These are phyloP conservation scores for Monoplex corrugatus DNA, from an alignment of 2,888 invertebrate species.

Conservation along the genomic window DNA sequence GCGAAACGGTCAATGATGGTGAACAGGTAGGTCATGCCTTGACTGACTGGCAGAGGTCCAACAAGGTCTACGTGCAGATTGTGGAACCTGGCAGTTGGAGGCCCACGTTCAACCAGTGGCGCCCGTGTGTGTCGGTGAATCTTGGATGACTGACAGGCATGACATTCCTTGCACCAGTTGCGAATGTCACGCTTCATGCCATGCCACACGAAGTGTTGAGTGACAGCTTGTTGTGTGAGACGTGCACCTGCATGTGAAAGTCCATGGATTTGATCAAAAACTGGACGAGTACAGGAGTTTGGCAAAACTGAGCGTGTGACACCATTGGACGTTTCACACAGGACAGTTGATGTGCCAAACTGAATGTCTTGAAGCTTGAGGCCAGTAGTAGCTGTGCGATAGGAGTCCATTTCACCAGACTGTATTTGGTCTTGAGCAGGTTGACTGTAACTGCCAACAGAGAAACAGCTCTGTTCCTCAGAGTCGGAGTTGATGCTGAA, in stretches of 20 bases:
- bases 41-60: constrained; percentile 44
- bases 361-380: constrained; percentile 41
- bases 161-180: constrained; percentile 34
- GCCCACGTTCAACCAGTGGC: constrained; percentile 33
- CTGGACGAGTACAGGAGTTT: constrained; percentile 38
- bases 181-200: constrained; percentile 51
- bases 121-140: constrained; percentile 47
- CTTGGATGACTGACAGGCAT: constrained; percentile 9
- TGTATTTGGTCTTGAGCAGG: constrained; percentile 43
- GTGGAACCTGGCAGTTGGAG: constrained; percentile 39
- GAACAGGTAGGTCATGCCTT: constrained; percentile 44
- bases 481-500: constrained; percentile 27
- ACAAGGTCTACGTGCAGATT: constrained; percentile 46
- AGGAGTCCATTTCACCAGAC: constrained; percentile 47
- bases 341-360: constrained; percentile 33
- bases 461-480: constrained; percentile 8
- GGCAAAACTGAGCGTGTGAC: constrained; percentile 36
- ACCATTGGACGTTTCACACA: constrained; percentile 42
- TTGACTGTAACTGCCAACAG: constrained; percentile 12
- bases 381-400: constrained; percentile 44
- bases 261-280: constrained; percentile 47
- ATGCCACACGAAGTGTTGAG: constrained; percentile 50
- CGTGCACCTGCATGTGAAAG: constrained; percentile 43
- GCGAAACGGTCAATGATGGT: constrained; percentile 48
- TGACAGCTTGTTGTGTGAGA: constrained; percentile 46